These are phyloP conservation scores for Latheticus oryzae DNA, from an alignment of 2,888 invertebrate genomes.

Conservation along the genomic window DNA sequence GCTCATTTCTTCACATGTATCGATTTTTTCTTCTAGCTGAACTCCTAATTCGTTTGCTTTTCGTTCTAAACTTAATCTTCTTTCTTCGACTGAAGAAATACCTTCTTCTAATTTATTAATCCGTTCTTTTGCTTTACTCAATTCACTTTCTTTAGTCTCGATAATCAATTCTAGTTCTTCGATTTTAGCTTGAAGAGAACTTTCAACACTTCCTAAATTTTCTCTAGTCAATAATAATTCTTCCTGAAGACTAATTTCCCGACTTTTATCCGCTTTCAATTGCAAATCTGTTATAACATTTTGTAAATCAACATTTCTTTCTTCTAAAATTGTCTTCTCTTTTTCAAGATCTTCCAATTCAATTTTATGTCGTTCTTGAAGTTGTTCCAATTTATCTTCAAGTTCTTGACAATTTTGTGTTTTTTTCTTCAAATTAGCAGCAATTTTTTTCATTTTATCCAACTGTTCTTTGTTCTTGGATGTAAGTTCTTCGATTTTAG, in stretches of 20 bases:
- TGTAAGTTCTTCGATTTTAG: slow-evolving; percentile 67
- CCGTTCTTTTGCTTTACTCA: slow-evolving; percentile 73
- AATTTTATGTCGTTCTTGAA: slow-evolving; percentile 58
- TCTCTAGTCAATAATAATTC: slow-evolving; percentile 53
- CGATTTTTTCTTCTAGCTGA: slow-evolving; percentile 70
- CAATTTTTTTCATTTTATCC: slow-evolving; percentile 84
- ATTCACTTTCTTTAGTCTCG: slow-evolving; percentile 77
- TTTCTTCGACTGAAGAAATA: slow-evolving; percentile 71
- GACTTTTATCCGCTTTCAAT: slow-evolving; percentile 55
- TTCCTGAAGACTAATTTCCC: slow-evolving; percentile 56
- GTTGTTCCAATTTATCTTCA: slow-evolving; percentile 65
- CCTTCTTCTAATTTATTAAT: slow-evolving; percentile 76
- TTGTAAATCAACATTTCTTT: slow-evolving; percentile 60
- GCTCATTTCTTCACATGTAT: slow-evolving; percentile 68
- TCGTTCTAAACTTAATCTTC: slow-evolving; percentile 71
- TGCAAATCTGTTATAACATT: slow-evolving; percentile 48
- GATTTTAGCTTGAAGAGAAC: slow-evolving; percentile 73
- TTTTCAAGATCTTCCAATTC: slow-evolving; percentile 52
- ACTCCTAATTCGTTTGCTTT: slow-evolving; percentile 73
- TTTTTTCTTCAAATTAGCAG: slow-evolving; percentile 81
- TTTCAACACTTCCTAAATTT: slow-evolving; percentile 42
- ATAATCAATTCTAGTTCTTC: slow-evolving; percentile 81
- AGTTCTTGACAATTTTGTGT: slow-evolving; percentile 73
- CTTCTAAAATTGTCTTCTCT: slow-evolving; percentile 56
- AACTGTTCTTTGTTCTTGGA: slow-evolving; percentile 76